A percentile compares a stretch with the other conserved stretches of the same genome.
Conservation (phyloP, 1,140 invertebrate species). For the Calliopsis andreniformis region DNA sequence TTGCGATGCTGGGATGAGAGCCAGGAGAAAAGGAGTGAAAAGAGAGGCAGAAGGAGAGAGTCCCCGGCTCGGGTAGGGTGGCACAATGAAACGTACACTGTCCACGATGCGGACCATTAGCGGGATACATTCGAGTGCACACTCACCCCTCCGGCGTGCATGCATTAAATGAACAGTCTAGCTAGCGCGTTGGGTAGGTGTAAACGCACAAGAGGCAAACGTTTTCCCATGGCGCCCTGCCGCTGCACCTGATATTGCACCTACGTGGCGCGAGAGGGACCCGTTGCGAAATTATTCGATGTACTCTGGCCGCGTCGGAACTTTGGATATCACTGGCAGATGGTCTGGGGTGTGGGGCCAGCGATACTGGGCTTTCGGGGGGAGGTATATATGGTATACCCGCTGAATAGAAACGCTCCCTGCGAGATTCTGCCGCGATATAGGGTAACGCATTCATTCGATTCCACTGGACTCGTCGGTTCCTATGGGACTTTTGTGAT, state of each 20-base stretch:
- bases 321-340: conserved; percentile 28
- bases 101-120: conserved; percentile 45
- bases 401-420: conserved; percentile 30
- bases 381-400: conserved; percentile 6
- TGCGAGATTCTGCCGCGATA: conserved; percentile 24
- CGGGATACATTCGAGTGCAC: conserved; percentile 34
- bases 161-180: conserved; percentile 39
- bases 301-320: conserved; percentile 25
- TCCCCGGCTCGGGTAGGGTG: conserved; percentile 2
- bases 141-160: not conserved
- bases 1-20: not conserved
- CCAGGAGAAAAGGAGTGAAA: no score
- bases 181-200: conserved; percentile 8
- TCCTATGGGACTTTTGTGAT: conserved; percentile 36
- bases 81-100: conserved; percentile 22
- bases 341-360: not conserved
- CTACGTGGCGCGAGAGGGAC: not conserved
- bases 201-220: conserved; percentile 43
- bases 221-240: conserved; percentile 25
- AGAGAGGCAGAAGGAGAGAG: not conserved
- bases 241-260: conserved; percentile 8
- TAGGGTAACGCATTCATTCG: conserved; percentile 31
- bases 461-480: not conserved
- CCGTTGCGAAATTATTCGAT: conserved; percentile 21
- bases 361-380: not conserved